These are phyloP conservation scores for Drosophila lacteicornis DNA, from an alignment of 1,140 invertebrate species.

Conservation along the genomic window DNA sequence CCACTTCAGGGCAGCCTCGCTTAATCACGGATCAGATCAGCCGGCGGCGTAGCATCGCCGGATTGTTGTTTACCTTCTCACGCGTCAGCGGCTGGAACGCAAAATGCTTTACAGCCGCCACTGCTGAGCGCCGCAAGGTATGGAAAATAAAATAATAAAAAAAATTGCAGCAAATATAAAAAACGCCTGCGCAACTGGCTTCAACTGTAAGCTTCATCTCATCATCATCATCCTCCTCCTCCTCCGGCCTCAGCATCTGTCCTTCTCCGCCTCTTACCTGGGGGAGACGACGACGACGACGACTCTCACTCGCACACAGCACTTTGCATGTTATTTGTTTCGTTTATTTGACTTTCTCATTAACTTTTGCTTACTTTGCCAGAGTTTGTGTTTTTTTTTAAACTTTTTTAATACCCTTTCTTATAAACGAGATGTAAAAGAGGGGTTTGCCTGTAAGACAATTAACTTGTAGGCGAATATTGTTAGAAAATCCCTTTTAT, in stretches of 20 bases:
- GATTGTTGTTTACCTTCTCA: slow-evolving; percentile 62
- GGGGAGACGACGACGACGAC: neutral
- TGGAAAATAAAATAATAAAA: slow-evolving; percentile 19
- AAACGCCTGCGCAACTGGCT: slow-evolving; percentile 61
- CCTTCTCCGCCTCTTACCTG: slow-evolving; percentile 1
- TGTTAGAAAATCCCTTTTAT: too few relatives aligned
- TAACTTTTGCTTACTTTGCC: slow-evolving; percentile 77
- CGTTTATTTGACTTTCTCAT: slow-evolving; percentile 82
- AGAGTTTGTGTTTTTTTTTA: neutral
- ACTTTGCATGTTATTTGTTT: slow-evolving; percentile 80
- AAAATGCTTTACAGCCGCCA: slow-evolving; percentile 61
- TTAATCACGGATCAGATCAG: slow-evolving; percentile 54
- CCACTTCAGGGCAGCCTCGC: slow-evolving; percentile 50
- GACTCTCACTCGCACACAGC: slow-evolving; percentile 46
- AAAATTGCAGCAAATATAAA: slow-evolving; percentile 31
- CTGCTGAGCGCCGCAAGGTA: slow-evolving; percentile 23
- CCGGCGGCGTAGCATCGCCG: slow-evolving; percentile 43
- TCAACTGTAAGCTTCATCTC: slow-evolving; percentile 18
- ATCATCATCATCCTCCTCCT: slow-evolving; percentile 11
- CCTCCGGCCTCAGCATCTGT: slow-evolving; percentile 7
- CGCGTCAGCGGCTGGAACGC: slow-evolving; percentile 56
- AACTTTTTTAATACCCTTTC: slow-evolving; percentile 29
- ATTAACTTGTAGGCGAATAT: too few relatives aligned
- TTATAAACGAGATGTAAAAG: neutral
- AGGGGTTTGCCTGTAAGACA: too few relatives aligned